Evolutionary conservation across 2,888 invertebrate genomes (phyloP).

Genomic region (Theodoxus fluviatilis): DNA sequence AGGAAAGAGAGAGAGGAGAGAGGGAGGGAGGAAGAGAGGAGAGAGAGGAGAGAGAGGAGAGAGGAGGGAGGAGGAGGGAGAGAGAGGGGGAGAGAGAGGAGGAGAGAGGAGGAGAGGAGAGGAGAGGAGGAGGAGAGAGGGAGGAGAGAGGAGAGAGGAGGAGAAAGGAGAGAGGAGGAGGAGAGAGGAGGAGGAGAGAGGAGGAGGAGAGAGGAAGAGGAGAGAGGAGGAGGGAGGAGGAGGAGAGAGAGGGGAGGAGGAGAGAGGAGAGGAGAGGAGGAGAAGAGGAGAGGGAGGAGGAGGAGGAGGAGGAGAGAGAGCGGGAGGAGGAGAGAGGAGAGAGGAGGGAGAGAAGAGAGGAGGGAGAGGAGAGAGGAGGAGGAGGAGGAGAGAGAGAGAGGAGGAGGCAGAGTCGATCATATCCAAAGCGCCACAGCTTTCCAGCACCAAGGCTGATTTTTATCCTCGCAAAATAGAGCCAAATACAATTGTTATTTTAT

Average conservation of each 20-base stretch:
- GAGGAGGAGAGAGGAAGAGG: not conserved
- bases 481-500: too few species aligned
- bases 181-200: not conserved
- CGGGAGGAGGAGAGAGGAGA: conserved; percentile 6
- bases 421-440: too few species aligned
- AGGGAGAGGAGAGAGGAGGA: not conserved
- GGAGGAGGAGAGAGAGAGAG: too few species aligned
- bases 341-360: not conserved
- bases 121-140: not conserved
- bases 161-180: not conserved
- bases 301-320: conserved; percentile 9
- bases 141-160: not conserved
- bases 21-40: not conserved
- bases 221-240: not conserved
- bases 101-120: not conserved
- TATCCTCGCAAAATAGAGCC: too few species aligned
- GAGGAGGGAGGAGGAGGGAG: not conserved
- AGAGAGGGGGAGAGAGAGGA: not conserved
- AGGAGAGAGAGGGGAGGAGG: conserved; percentile 3
- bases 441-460: not conserved
- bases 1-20: not conserved
- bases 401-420: too few species aligned
- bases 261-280: not conserved
- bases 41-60: not conserved
- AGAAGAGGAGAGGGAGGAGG: conserved; percentile 12